These are phyloP conservation scores for Protobothrops flavoviridis DNA, from an alignment of 2,113 vertebrate genomes.

Conservation along the genomic window DNA sequence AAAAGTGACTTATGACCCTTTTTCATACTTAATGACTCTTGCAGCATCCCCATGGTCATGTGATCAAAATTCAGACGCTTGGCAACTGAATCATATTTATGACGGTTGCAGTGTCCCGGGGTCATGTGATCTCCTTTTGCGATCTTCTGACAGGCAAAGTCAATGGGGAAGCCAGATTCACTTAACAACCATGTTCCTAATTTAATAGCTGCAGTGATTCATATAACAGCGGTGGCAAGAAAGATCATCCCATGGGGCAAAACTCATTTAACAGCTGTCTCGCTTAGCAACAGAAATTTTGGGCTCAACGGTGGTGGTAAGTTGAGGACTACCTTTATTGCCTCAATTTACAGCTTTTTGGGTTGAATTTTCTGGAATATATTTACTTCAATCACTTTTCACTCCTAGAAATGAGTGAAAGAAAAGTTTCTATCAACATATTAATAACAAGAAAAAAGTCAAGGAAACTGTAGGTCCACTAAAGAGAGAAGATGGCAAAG, in stretches of 20 bases:
- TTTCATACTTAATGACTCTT: background rate
- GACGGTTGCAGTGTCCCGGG: background rate
- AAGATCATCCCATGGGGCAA: background rate
- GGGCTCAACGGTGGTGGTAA: background rate
- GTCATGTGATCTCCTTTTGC: background rate
- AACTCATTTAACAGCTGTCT: background rate
- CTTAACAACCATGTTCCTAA: too few species aligned
- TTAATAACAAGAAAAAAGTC: too few species aligned
- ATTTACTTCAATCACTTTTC: background rate
- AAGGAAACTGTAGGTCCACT: too few species aligned
- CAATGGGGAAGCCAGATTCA: too few species aligned
- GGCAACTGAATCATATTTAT: background rate
- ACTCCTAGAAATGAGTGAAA: background rate
- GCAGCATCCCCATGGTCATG: background rate
- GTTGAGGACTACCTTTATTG: background rate
- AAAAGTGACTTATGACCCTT: background rate
- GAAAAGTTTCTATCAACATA: too few species aligned
- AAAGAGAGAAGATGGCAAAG: too few species aligned
- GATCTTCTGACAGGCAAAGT: background rate
- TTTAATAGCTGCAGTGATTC: background rate
- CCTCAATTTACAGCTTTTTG: background rate
- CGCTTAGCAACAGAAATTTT: background rate
- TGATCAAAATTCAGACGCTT: background rate
- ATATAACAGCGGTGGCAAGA: background rate
- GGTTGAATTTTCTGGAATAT: background rate